Conservation (phyloP, 2,888 invertebrate genomes). For the Macaria notata region DNA sequence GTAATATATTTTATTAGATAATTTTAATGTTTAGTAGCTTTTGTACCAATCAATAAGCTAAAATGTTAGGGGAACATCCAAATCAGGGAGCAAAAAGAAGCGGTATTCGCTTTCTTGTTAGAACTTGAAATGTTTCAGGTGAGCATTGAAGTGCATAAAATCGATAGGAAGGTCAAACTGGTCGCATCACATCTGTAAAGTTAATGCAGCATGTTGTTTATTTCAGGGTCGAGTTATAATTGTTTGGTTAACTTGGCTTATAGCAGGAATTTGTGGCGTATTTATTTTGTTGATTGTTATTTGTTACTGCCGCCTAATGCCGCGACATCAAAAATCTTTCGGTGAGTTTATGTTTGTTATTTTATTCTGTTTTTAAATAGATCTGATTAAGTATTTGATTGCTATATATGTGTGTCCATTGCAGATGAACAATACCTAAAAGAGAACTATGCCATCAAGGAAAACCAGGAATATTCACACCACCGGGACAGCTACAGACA, state of each 20-base stretch:
- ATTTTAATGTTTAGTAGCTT: slow-evolving; percentile 52
- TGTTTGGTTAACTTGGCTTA: slow-evolving; percentile 81
- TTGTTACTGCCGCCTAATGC: slow-evolving; percentile 87
- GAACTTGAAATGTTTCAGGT: slow-evolving; percentile 79
- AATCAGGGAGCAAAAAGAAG: slow-evolving; percentile 58
- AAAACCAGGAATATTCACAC: slow-evolving; percentile 64
- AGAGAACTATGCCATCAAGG: slow-evolving; percentile 69
- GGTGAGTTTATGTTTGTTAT: slow-evolving; percentile 65
- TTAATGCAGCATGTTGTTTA: slow-evolving; percentile 32
- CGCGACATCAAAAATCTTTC: slow-evolving; percentile 86
- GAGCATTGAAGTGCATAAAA: slow-evolving; percentile 39
- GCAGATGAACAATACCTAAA: slow-evolving; percentile 75
- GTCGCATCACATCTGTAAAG: slow-evolving; percentile 15
- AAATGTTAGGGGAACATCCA: slow-evolving; percentile 61
- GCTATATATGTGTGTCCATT: neutral
- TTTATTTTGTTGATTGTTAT: slow-evolving; percentile 84
- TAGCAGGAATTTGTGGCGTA: slow-evolving; percentile 85
- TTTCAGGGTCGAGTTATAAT: slow-evolving; percentile 78
- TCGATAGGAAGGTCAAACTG: slow-evolving; percentile 41
- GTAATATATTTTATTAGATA: slow-evolving; percentile 39
- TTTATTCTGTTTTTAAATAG: neutral
- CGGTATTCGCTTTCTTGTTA: slow-evolving; percentile 62
- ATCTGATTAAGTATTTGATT: too few species aligned
- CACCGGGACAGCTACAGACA: slow-evolving; percentile 64
- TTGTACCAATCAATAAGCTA: slow-evolving; percentile 46